Evolutionary conservation across 2,113 vertebrate genomes (phyloP).

Genomic region (Nothoprocta perdicaria): DNA sequence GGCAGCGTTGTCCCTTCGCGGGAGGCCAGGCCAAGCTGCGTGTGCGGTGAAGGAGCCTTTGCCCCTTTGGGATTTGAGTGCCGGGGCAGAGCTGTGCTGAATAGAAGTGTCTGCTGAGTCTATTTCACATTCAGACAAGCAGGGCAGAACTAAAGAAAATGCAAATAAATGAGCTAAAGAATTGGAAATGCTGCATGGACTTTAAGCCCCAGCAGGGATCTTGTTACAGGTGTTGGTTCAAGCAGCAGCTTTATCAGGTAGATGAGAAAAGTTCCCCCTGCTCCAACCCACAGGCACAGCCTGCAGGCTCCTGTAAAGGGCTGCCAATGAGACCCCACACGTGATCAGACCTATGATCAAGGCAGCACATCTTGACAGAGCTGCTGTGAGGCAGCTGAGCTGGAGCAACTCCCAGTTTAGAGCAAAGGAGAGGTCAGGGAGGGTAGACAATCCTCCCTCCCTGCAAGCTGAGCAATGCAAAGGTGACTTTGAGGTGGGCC

Average conservation of each 20-base stretch:
- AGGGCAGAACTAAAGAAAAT: too few species aligned
- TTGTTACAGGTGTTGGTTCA: fast-evolving
- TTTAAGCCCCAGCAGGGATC: too few species aligned
- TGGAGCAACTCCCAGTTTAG: not conserved
- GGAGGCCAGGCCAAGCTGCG: not conserved
- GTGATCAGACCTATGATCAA: not conserved
- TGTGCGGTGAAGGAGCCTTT: not conserved
- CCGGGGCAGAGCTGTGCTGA: not conserved
- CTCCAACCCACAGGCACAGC: not conserved
- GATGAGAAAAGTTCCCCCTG: not conserved
- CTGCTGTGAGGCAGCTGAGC: not conserved
- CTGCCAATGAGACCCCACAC: fast-evolving
- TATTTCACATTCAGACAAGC: not conserved
- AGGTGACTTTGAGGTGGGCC: too few species aligned
- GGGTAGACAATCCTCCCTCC: not conserved
- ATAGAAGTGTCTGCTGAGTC: not conserved
- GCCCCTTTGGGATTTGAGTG: not conserved
- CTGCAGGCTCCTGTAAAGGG: not conserved
- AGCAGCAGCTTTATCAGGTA: not conserved
- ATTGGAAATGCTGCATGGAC: too few species aligned
- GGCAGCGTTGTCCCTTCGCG: not conserved
- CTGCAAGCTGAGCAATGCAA: not conserved
- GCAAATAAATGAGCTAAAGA: too few species aligned
- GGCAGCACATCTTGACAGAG: not conserved
- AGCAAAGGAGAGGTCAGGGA: not conserved